Base-by-base conservation (phyloP, 2,113 vertebrate species). In the Alces alces region DNA sequence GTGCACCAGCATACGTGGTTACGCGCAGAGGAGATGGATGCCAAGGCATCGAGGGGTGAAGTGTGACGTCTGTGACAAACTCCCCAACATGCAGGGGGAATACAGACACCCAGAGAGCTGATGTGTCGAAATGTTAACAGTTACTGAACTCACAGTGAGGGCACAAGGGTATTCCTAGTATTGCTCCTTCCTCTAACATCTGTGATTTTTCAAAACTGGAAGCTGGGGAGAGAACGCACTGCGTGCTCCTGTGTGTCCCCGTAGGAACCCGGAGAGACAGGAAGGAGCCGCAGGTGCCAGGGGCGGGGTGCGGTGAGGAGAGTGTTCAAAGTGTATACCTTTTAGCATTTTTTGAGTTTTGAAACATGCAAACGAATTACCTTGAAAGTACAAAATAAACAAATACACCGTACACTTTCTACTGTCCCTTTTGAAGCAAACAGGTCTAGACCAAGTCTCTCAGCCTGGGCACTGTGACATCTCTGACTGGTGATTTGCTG, bases 221-320 rank as follows among this genome's bases (percentile, higher is more conserved):
- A 43, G 28, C 4, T 25, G 50, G 33, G 58, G 79, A 64, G 61
- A 60, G 52, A 91, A 43, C 2, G 7, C 47, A 36, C 30, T 21
- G 79, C 9, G 8, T 30, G 33, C 57, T 39, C 66, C 17, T 70
- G 10, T 13, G 57, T 19, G 39, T 13, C 23, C 21, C 17, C 9
- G 16, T 30, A 78, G 73, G 64, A 66, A 28, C 2, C 50, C 3
- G 11, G 55, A 57, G 83, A 57, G 8, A 47, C 19, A 12, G 36
- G 28, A 21, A 33, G 47, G 11, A 88, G 55, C 76, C 1, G 0
- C 30, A 28, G 52, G n/a, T 21, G 23, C 36, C 25, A 6, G 55
- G 43, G 36, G 9, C 43, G 8, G 2, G 57, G 36, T 0, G 9
- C 14, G 7, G 28, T 21, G 4, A 57, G n/a, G 60, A 27, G 1